Evolutionary conservation across 2,797 vertebrate genomes (phyloP), one percentile per base, ranked within the genome.

Genomic region (Pseudochirops corinnae): DNA sequence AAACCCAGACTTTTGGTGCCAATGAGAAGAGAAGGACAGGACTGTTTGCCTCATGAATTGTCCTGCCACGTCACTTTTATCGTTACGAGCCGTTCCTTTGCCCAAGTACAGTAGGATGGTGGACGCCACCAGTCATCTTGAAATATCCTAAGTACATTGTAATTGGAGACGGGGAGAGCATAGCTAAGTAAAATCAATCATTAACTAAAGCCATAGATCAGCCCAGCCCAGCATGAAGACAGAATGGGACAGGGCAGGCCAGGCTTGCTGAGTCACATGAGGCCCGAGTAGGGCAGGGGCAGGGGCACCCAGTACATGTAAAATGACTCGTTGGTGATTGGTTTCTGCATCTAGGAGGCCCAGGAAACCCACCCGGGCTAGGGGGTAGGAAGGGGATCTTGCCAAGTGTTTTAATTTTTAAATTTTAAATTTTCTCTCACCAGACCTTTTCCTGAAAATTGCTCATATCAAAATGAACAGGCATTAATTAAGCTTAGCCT

Each of bases 1-100:
- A 93, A 96, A 96, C 93, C 92, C 97, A 97, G 98, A 97, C 97
- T 94, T 50, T 91, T 0, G 95, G 97, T 97, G 97, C 97, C 97
- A 74, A 92, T 13, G 26, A 93, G 93, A 96, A 94, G 95, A 97
- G 96, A 94, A 93, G 93, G 97, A 97, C 95, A 92, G 58, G 57
- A 62, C 95, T 90, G 93, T 60, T 58, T 96, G 95, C 95, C 94
- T 74, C 93, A 13, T 26, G 58, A 90, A 31, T 11, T 7, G 12
- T 1, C 52, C 93, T 10, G 60, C 55, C n/a, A 93, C 92, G 46
- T 56, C 33, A n/a, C 0, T 31, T 18, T 92, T 95, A 91, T 62
- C 33, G 18, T 39, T 90, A 31, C 74, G 31, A 67, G 29, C 55
- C 52, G 39, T 92, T 94, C 93, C 67, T 56, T 93, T 96, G 96